phyloP scores from a whole-genome alignment of 2,888 invertebrate species.

The Tinea pellionella region DNA sequence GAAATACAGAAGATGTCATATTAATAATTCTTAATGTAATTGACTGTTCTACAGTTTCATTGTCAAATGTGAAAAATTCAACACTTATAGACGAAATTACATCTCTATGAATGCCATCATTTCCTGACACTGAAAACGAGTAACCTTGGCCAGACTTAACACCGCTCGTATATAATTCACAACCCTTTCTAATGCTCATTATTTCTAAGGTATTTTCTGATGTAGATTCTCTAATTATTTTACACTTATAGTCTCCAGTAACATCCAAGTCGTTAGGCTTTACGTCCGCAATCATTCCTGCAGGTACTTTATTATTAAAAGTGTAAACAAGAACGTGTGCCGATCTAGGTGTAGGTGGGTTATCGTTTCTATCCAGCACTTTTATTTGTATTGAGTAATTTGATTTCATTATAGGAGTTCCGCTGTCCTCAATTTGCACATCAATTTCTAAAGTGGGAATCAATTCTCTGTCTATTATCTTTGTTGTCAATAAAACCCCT shows the following conservation, averaged over 20 bases:
- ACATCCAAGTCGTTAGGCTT: slow-evolving; percentile 92
- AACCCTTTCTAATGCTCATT: slow-evolving; percentile 79
- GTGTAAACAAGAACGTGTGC: slow-evolving; percentile 84
- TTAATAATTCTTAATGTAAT: slow-evolving; percentile 81
- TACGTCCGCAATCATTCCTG: slow-evolving; percentile 90
- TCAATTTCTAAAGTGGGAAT: slow-evolving; percentile 79
- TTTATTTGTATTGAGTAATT: slow-evolving; percentile 81
- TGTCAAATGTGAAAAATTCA: slow-evolving; percentile 83
- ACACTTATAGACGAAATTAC: slow-evolving; percentile 89
- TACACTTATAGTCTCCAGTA: slow-evolving; percentile 90
- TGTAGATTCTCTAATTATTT: slow-evolving; percentile 77
- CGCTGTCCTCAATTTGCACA: slow-evolving; percentile 91
- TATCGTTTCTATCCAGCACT: slow-evolving; percentile 90
- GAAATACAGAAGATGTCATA: slow-evolving; percentile 78
- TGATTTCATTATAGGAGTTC: slow-evolving; percentile 84
- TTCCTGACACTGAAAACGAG: slow-evolving; percentile 84
- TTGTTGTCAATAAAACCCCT: slow-evolving; percentile 83
- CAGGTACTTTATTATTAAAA: slow-evolving; percentile 79
- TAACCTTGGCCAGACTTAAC: slow-evolving; percentile 79
- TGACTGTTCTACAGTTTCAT: slow-evolving; percentile 85
- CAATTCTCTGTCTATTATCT: slow-evolving; percentile 83
- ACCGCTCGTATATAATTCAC: slow-evolving; percentile 81
- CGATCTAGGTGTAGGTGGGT: slow-evolving; percentile 85
- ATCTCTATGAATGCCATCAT: slow-evolving; percentile 89
- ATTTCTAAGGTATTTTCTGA: slow-evolving; percentile 68